Base-by-base conservation (phyloP, 1,140 invertebrate genomes). In the Euglossa dilemma region DNA sequence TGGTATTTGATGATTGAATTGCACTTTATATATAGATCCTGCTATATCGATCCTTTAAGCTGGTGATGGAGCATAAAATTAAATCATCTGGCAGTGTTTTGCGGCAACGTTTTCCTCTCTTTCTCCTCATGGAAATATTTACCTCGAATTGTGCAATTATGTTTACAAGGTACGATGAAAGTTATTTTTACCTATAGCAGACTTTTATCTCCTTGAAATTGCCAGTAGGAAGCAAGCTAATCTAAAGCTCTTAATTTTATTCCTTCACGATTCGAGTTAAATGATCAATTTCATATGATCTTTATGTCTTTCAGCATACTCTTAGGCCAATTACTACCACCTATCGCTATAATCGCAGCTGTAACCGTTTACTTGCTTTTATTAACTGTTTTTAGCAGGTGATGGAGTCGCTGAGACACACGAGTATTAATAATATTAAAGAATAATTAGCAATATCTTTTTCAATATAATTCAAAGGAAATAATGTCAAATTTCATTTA, bases 321-420 rank as follows among this genome's bases (percentile, higher is more conserved):
- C 25, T n/a, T 75, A 85, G 83, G 83, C 18, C 81, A 78, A 77
- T 36, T 72, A 67, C 12, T 66, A 71, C 66, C 71, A 80, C 57
- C 25, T 90, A 67, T 80, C 56, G 72, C 83, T 80, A 61, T 77
- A 61, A 71, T 82, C 25, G 47, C 59, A 73, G 43, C 28, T 61
- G 18, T 70, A 64, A 75, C 56, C 20, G n/a, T 79, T 73, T 64
- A 66, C 50, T 73, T 52, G 77, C 85, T 86, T 88, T 71, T 70
- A 86, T 90, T 80, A 83, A 89, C 67, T 74, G 57, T 89, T 85
- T 88, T 67, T 72, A 86, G 67, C 90, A 91, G 91, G 90, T 91
- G 89, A 80, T 67, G 90, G 89, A 78, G 83, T 76, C 66, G 81
- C 36, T 8, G 50, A 79, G 56, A 47, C 61, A 73, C 20, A 52